Percentiles rank a stretch among this genome's conserved stretches.
These are phyloP conservation scores for Drosophila birchii DNA, from an alignment of 2,888 invertebrate species.

Conservation along the genomic window DNA sequence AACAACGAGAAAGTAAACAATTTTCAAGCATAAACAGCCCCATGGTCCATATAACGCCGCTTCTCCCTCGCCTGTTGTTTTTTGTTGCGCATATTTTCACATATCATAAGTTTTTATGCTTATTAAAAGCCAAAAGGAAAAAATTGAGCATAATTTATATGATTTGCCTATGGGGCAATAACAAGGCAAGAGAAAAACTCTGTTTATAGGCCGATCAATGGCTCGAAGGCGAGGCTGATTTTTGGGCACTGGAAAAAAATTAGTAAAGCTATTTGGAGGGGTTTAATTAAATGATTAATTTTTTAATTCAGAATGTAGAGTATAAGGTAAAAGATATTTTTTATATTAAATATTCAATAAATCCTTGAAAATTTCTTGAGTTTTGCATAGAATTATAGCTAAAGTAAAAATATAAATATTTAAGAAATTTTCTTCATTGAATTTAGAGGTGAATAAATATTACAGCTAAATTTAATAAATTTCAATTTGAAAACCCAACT, in stretches of 20 bases:
- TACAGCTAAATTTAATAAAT: too few relatives aligned
- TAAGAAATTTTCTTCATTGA: background rate
- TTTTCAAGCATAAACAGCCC: constrained; percentile 49
- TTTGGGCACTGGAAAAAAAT: constrained; percentile 15
- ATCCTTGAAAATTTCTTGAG: too few relatives aligned
- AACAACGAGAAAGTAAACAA: constrained; percentile 46
- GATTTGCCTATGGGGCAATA: constrained; percentile 79
- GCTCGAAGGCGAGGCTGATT: constrained; percentile 48
- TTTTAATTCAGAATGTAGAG: accelerated
- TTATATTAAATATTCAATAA: background rate
- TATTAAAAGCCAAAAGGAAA: constrained; percentile 75
- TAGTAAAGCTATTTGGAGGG: background rate
- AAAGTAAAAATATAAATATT: background rate
- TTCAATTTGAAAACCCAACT: background rate
- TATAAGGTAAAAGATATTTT: background rate
- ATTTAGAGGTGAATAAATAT: background rate
- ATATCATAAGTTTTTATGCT: constrained; percentile 85
- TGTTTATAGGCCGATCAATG: constrained; percentile 78
- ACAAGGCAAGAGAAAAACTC: constrained; percentile 67
- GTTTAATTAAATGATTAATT: background rate
- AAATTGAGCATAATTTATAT: constrained; percentile 78
- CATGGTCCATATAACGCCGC: constrained; percentile 36
- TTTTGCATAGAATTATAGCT: background rate
- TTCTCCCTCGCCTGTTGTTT: constrained; percentile 42
- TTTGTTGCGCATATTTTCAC: constrained; percentile 84